Base-by-base conservation (phyloP, 2,888 invertebrate species). In the Heteromyza rotundicornis region DNA sequence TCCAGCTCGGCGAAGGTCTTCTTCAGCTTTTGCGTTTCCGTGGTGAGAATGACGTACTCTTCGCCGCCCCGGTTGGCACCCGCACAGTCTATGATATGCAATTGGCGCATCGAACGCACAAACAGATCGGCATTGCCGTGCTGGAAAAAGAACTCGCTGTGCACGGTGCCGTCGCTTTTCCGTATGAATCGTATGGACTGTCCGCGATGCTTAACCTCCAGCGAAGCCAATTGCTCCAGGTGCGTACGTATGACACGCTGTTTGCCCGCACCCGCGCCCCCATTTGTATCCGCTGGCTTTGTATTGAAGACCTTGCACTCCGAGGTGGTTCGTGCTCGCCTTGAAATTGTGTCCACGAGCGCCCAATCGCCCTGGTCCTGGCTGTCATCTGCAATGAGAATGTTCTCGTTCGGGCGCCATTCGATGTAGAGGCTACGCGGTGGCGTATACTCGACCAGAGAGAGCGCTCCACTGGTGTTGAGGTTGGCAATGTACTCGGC, bases 1-100 rank as follows among this genome's bases (percentile, higher is more conserved):
- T 95, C 90, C 65, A 96, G 82, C 71, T 95, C 94, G 2, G 93
- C 92, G 78, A 97, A 96, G 0, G 96, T 95, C 77, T 89, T 89
- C 69, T 91, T 90, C 65, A 96, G 80, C 23, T 91, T 92, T 70
- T 88, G 87, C 10, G 88, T 87, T 68, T 90, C 89, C 0, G 87
- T 86, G 63, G 90, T 89, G 1, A 91, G 85, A 1, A 96, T 89
- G 16, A 94, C 83, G 78, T 88, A 92, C 49, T 90, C 82, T 71
- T 89, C 87, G 17, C 64, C 63, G 14, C 68, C 64, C 62, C 88
- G 88, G 69, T 94, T 93, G 63, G 89, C 87, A 2, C 64, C 57
- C 63, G 89, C 87, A 2, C 72, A 68, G 51, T 79, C 80, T 20
- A 83, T 73, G 16, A 82, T 71, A 67, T 81, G 79, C 20, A 76